Evolutionary conservation across 2,797 vertebrate genomes (phyloP).

Genomic region (Melanotaenia nigrans): DNA sequence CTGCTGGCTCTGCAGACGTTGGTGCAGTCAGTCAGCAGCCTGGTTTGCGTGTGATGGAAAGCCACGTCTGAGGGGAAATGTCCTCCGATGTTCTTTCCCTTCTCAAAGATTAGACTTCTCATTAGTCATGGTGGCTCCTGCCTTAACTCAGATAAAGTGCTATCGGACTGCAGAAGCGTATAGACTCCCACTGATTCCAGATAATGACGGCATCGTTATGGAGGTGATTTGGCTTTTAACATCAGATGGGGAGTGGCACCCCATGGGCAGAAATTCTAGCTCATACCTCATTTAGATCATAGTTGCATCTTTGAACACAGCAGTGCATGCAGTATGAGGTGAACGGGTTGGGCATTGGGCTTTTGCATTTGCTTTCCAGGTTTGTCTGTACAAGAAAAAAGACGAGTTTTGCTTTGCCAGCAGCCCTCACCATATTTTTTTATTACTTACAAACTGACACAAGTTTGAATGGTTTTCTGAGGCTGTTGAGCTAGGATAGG

Average conservation of each 20-base stretch:
- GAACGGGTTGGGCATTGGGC: slow-evolving; percentile 16
- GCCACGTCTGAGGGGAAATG: slow-evolving; percentile 33
- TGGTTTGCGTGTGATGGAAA: slow-evolving; percentile 52
- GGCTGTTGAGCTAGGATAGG: slow-evolving; percentile 39
- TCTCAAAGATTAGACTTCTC: slow-evolving; percentile 66
- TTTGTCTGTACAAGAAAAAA: slow-evolving; percentile 46
- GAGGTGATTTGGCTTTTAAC: slow-evolving; percentile 37
- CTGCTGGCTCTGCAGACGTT: slow-evolving; percentile 33
- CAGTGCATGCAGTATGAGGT: slow-evolving; percentile 1
- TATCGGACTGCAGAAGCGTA: slow-evolving; percentile 52
- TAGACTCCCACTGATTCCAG: slow-evolving; percentile 57
- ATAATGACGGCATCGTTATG: slow-evolving; percentile 40
- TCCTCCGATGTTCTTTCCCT: slow-evolving; percentile 55
- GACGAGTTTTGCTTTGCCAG: slow-evolving; percentile 11
- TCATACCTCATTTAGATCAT: slow-evolving; percentile 22
- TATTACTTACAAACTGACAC: slow-evolving; percentile 43
- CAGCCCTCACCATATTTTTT: slow-evolving; percentile 34
- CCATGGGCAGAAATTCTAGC: slow-evolving; percentile 16
- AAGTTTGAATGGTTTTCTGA: slow-evolving; percentile 45
- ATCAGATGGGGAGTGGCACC: slow-evolving; percentile 30
- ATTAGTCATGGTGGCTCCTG: slow-evolving; percentile 60
- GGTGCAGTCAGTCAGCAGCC: slow-evolving; percentile 38
- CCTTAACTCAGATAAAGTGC: slow-evolving; percentile 63
- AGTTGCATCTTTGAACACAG: slow-evolving; percentile 17
- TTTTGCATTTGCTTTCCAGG: slow-evolving; percentile 28